Conservation (phyloP, 2,113 vertebrate species). For the Clarias magur region DNA sequence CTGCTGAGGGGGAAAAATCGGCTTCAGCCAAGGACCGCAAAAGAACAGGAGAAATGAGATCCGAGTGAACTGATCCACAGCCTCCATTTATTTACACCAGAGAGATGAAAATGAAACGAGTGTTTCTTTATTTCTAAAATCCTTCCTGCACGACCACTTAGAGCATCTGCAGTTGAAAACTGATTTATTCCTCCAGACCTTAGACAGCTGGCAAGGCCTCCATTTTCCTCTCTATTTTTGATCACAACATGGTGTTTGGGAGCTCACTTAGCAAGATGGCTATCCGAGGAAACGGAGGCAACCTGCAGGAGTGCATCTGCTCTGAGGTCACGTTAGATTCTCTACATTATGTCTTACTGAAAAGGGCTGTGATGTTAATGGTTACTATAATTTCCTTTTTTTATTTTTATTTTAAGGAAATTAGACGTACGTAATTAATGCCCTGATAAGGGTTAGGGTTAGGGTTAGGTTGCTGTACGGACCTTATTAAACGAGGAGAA, state of each 20-base stretch:
- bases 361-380: background rate
- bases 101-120: slow-evolving; percentile 58
- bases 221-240: slow-evolving; percentile 44
- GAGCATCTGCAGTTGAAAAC: slow-evolving; percentile 38
- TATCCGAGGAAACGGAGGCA: slow-evolving; percentile 15
- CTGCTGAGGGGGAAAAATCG: slow-evolving; percentile 15
- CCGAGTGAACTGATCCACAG: slow-evolving; percentile 62
- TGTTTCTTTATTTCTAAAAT: background rate
- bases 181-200: slow-evolving; percentile 47
- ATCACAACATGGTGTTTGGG: slow-evolving; percentile 49
- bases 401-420: background rate
- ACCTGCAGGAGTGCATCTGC: slow-evolving; percentile 22
- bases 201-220: slow-evolving; percentile 50
- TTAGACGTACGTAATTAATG: background rate
- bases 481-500: background rate
- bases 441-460: background rate
- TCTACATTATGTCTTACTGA: background rate
- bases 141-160: slow-evolving; percentile 39
- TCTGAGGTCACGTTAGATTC: slow-evolving; percentile 10
- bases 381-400: background rate
- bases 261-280: slow-evolving; percentile 44
- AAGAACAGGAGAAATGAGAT: slow-evolving; percentile 33
- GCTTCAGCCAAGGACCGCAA: slow-evolving; percentile 16
- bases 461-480: background rate
- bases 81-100: slow-evolving; percentile 46